A percentile compares a stretch with the other conserved stretches of the same genome.
These are phyloP conservation scores for Helarctos malayanus DNA, from an alignment of 2,797 vertebrate genomes.

Conservation along the genomic window DNA sequence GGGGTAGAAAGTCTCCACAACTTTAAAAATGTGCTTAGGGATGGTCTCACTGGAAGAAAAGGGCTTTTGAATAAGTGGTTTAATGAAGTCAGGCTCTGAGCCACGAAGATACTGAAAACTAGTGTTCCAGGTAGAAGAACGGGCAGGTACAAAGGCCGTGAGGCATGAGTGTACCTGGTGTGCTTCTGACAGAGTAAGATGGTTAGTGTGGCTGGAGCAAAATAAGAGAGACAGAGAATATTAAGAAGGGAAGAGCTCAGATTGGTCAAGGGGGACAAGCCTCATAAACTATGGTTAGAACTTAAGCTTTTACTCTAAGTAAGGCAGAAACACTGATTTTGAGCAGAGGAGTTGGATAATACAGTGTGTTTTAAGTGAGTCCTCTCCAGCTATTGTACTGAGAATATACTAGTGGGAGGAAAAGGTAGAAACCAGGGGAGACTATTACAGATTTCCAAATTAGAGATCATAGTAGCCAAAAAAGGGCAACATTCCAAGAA, in stretches of 20 bases:
- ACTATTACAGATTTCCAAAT: conserved; percentile 11
- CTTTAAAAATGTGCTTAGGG: background rate
- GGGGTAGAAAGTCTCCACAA: background rate
- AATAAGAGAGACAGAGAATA: background rate
- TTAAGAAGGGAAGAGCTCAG: background rate
- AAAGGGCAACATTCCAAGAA: background rate
- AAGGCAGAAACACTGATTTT: conserved; percentile 59
- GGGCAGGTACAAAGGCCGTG: background rate
- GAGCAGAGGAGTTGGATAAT: background rate
- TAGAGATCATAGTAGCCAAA: conserved; percentile 20
- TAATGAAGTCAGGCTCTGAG: background rate
- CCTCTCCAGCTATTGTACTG: background rate
- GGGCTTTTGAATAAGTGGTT: background rate
- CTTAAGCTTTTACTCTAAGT: conserved; percentile 39
- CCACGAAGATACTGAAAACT: conserved; percentile 23
- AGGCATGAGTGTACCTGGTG: background rate
- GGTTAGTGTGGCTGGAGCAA: background rate
- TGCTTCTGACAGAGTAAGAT: conserved; percentile 21
- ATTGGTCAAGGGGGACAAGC: background rate
- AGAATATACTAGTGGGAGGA: background rate
- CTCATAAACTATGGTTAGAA: background rate
- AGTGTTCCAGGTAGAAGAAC: background rate
- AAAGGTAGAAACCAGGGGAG: background rate
- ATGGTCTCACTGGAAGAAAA: background rate
- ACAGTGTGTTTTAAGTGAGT: conserved; percentile 21